These are phyloP conservation scores for Dendrocincla fuliginosa DNA, from an alignment of 2,797 vertebrate species.

Conservation along the genomic window DNA sequence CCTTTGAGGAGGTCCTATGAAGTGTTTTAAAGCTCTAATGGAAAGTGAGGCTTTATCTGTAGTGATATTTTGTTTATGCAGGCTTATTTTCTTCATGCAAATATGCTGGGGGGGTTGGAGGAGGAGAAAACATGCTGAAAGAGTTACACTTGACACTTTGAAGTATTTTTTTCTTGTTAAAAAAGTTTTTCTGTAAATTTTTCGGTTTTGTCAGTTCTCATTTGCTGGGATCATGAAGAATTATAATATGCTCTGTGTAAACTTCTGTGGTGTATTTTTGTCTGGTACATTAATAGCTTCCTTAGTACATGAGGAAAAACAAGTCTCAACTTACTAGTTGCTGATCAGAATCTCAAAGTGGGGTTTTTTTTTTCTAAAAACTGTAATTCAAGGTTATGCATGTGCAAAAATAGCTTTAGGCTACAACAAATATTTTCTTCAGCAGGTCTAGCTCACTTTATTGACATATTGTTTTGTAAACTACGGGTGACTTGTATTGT, in stretches of 20 bases:
- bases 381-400: conserved; percentile 58
- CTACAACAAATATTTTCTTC: conserved; percentile 63
- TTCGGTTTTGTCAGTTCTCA: not conserved
- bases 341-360: conserved; percentile 24
- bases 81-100: not conserved
- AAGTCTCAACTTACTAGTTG: conserved; percentile 16
- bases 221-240: not conserved
- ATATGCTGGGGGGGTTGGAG: not conserved
- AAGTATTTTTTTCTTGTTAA: not conserved
- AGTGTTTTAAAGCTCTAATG: not conserved
- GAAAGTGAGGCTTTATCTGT: not conserved
- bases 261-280: conserved; percentile 35
- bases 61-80: not conserved
- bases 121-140: not conserved
- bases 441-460: conserved; percentile 59
- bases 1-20: not conserved
- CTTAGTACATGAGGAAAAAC: conserved; percentile 7
- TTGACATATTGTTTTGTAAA: conserved; percentile 76
- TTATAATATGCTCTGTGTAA: not conserved
- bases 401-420: conserved; percentile 68
- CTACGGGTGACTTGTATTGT: conserved; percentile 67
- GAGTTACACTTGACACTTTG: not conserved
- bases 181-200: conserved; percentile 4
- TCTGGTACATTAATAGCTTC: conserved; percentile 38
- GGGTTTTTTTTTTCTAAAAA: conserved; percentile 13